phyloP scores from a whole-genome alignment of 2,113 vertebrate genomes.

The Mustelus asterias region DNA sequence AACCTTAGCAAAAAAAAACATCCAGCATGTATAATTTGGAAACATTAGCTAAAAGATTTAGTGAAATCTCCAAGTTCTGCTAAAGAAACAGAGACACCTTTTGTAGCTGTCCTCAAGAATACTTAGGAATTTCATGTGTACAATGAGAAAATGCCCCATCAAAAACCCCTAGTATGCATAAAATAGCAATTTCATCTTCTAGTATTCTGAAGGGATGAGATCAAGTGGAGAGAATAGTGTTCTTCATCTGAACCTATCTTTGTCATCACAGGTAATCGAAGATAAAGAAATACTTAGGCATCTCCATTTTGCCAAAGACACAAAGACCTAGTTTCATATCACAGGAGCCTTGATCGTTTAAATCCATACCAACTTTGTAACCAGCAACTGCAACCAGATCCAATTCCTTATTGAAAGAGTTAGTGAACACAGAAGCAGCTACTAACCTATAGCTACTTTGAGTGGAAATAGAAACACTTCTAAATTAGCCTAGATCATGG shows the following conservation, averaged over 20 bases:
- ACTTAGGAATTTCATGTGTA: not conserved
- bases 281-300: not conserved
- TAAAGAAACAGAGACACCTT: not conserved
- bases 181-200: not conserved
- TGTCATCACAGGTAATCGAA: not conserved
- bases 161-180: not conserved
- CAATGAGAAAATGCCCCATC: not conserved
- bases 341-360: not conserved
- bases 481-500: not conserved
- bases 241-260: not conserved
- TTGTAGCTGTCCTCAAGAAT: not conserved
- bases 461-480: not conserved
- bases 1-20: not conserved
- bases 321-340: not conserved
- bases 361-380: not conserved
- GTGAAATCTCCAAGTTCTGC: not conserved
- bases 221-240: not conserved
- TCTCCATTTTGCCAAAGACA: not conserved
- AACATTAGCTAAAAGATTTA: not conserved
- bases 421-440: not conserved
- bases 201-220: not conserved
- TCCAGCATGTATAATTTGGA: not conserved
- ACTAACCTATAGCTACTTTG: not conserved
- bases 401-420: not conserved
- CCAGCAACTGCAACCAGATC: not conserved